Conservation (phyloP, 2,113 vertebrate species). For the Xyrauchen texanus region DNA sequence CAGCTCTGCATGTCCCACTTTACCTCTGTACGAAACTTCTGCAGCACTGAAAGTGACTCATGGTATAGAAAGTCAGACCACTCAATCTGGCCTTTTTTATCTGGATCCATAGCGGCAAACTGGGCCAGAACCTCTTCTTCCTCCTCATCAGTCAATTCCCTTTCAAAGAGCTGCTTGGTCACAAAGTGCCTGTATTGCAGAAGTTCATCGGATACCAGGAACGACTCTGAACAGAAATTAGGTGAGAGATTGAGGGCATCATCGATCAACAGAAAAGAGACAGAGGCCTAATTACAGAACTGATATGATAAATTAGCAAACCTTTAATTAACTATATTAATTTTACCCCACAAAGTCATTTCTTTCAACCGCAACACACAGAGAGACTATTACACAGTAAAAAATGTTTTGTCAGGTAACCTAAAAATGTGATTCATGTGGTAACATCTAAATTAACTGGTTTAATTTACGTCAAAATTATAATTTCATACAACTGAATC, state of each 20-base stretch:
- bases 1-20: not conserved
- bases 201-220: slow-evolving; percentile 87
- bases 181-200: slow-evolving; percentile 91
- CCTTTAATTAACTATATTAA: slow-evolving; percentile 19
- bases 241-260: slow-evolving; percentile 2
- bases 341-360: not conserved
- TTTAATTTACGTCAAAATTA: too few species aligned
- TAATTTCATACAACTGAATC: too few species aligned
- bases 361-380: not conserved
- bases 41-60: slow-evolving; percentile 86
- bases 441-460: too few species aligned
- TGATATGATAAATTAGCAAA: slow-evolving; percentile 25
- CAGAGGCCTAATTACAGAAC: slow-evolving; percentile 32
- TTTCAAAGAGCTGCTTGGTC: slow-evolving; percentile 84
- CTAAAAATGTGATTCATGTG: too few species aligned
- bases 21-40: slow-evolving; percentile 88
- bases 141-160: slow-evolving; percentile 81
- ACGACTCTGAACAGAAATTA: slow-evolving; percentile 44
- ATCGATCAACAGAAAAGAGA: slow-evolving; percentile 9
- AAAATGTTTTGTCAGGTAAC: too few species aligned
- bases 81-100: slow-evolving; percentile 86
- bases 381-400: too few species aligned
- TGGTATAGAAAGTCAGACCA: slow-evolving; percentile 94
- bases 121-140: slow-evolving; percentile 86
- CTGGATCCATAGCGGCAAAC: slow-evolving; percentile 86